Evolutionary conservation across 2,888 invertebrate species (phyloP), one percentile per base, ranked within the genome.

Genomic region (Apamea epomidion): DNA sequence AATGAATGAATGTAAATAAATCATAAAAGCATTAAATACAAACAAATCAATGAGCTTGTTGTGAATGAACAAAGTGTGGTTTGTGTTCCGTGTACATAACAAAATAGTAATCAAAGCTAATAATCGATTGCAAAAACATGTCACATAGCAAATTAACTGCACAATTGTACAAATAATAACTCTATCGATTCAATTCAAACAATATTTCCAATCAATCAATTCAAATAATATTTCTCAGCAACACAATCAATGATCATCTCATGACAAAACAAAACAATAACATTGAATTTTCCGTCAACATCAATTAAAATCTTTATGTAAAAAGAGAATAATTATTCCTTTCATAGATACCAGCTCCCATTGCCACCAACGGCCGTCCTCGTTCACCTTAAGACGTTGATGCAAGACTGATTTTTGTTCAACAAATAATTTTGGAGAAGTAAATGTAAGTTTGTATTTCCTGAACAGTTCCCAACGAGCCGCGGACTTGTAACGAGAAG

Each of bases 401-500:
- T 6, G 72, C 80, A 89, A 86, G 87, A 65, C 21, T 65, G 64
- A 81, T 72, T 78, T 86, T 90, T 62, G 42, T 67, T 74, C 48
- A 45, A n/a, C 21, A 74, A 80, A 64, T 51, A 0, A 54, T 72
- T 76, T 80, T 72, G 58, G 18, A 74, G 45, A 32, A 29, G 72
- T 72, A 67, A 76, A 77, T 64, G 32, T 68, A 83, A 78, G 58
- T 86, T 83, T 75, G 85, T 82, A 74, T 87, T 87, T 82, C 78
- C 80, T 84, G 86, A 78, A 72, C 82, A 90, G 86, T 90, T 90
- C 81, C 68, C 87, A 91, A 90, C 90, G 74, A 92, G 90, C 78
- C 80, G 88, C 76, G 79, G 87, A 91, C 86, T 86, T 84, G 89
- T 90, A 81, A 91, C 90, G 88, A 90, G 89, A 89, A 87, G 88